A percentile compares a stretch with the other conserved stretches of the same genome.
phyloP scores from a whole-genome alignment of 2,888 invertebrate genomes.

The Hanleya hanleyi region DNA sequence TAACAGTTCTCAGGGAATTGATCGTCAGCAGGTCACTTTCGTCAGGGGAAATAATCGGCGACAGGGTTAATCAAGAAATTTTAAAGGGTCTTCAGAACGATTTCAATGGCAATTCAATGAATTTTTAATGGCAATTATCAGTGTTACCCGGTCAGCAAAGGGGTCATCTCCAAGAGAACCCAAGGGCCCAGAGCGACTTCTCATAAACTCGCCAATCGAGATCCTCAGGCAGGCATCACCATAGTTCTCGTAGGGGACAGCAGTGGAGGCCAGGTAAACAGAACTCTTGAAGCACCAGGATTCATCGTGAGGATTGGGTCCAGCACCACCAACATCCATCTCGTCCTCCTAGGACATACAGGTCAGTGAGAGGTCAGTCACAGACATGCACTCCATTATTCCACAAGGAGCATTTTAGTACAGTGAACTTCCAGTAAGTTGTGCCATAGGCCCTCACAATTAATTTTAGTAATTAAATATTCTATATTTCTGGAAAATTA shows the following conservation, averaged over 20 bases:
- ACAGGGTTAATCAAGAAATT: too few species aligned
- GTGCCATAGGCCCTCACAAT: too few species aligned
- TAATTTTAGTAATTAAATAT: too few species aligned
- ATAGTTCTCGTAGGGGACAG: conserved; percentile 31
- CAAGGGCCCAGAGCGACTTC: conserved; percentile 55
- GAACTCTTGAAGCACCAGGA: conserved; percentile 40
- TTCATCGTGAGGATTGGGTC: conserved; percentile 11
- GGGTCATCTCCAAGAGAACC: conserved; percentile 56
- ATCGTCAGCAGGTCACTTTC: too few species aligned
- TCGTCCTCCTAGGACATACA: conserved; percentile 38
- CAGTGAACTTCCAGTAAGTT: too few species aligned
- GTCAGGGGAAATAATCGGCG: too few species aligned
- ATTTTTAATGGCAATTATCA: too few species aligned
- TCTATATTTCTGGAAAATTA: too few species aligned
- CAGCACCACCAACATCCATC: conserved; percentile 15
- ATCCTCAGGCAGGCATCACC: conserved; percentile 44
- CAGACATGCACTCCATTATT: background rate
- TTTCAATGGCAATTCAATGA: too few species aligned
- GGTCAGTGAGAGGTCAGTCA: background rate
- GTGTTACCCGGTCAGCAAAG: conserved; percentile 43
- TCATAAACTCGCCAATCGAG: conserved; percentile 62
- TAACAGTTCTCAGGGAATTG: too few species aligned
- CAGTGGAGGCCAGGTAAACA: conserved; percentile 42
- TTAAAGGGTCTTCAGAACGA: too few species aligned
- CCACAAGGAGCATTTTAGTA: too few species aligned